Percentiles rank a stretch among this genome's conserved stretches.
Evolutionary conservation across 2,797 vertebrate genomes (phyloP).

Genomic region (Botia kubotai): DNA sequence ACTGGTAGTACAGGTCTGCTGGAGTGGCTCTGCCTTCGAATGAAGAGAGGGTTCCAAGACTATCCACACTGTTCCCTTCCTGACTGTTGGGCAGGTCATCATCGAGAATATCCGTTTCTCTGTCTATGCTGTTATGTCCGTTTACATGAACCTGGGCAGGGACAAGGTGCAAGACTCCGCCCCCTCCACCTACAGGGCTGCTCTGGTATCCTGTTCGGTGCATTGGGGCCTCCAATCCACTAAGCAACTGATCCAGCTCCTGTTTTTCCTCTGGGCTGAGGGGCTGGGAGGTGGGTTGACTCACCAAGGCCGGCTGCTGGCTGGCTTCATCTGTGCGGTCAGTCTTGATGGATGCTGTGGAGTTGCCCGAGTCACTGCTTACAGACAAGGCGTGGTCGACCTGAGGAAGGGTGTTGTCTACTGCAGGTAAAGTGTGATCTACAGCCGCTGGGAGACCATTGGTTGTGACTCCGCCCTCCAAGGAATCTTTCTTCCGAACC

Average conservation of each 20-base stretch:
- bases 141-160: conserved; percentile 96
- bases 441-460: conserved; percentile 78
- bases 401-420: conserved; percentile 73
- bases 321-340: conserved; percentile 90
- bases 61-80: conserved; percentile 92
- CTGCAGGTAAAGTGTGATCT: conserved; percentile 57
- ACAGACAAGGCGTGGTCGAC: conserved; percentile 94
- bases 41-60: conserved; percentile 91
- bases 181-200: conserved; percentile 38
- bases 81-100: conserved; percentile 92
- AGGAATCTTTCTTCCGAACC: conserved; percentile 96
- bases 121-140: conserved; percentile 81
- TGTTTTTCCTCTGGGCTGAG: conserved; percentile 88
- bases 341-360: conserved; percentile 95
- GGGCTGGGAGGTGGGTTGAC: conserved; percentile 68
- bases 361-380: conserved; percentile 98
- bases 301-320: conserved; percentile 66
- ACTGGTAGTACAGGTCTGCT: conserved; percentile 79
- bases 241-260: conserved; percentile 93
- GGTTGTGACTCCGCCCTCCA: conserved; percentile 81
- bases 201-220: conserved; percentile 74
- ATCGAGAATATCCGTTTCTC: conserved; percentile 97
- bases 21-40: conserved; percentile 86
- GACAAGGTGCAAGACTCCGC: conserved; percentile 84
- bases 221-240: conserved; percentile 87